Conservation (phyloP, 2,797 vertebrate species). For the Hozukius guyotensis region DNA sequence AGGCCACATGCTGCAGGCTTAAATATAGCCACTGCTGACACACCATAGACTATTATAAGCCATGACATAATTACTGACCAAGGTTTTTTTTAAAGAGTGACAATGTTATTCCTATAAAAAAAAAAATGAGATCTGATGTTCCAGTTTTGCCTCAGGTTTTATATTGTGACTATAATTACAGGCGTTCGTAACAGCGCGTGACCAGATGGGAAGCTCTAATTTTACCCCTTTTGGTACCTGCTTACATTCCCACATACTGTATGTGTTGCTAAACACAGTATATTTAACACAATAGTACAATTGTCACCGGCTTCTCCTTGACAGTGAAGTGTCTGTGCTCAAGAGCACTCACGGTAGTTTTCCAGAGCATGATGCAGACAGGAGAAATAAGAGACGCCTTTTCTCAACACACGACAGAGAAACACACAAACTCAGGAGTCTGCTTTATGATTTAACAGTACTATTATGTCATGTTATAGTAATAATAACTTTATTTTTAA, state of each 20-base stretch:
- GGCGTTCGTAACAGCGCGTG: background rate
- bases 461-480: background rate
- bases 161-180: conserved; percentile 1
- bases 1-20: conserved; percentile 25
- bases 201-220: conserved; percentile 1
- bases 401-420: background rate
- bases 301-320: background rate
- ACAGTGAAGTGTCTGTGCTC: conserved; percentile 4
- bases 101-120: conserved; percentile 26
- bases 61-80: conserved; percentile 39
- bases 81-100: background rate
- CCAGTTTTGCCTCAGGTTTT: conserved; percentile 15
- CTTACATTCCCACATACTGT: background rate
- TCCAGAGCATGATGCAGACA: conserved; percentile 7
- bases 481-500: no score
- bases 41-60: conserved; percentile 27
- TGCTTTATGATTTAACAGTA: background rate
- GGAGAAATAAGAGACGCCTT: background rate
- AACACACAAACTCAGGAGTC: background rate
- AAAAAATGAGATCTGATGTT: background rate
- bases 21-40: conserved; percentile 61
- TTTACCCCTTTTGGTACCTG: conserved; percentile 1
- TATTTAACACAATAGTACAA: background rate
- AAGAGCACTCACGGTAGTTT: background rate
- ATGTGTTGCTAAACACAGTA: background rate